These are phyloP conservation scores for Leptodactylus fallax DNA, from an alignment of 2,797 vertebrate genomes.

Conservation along the genomic window DNA sequence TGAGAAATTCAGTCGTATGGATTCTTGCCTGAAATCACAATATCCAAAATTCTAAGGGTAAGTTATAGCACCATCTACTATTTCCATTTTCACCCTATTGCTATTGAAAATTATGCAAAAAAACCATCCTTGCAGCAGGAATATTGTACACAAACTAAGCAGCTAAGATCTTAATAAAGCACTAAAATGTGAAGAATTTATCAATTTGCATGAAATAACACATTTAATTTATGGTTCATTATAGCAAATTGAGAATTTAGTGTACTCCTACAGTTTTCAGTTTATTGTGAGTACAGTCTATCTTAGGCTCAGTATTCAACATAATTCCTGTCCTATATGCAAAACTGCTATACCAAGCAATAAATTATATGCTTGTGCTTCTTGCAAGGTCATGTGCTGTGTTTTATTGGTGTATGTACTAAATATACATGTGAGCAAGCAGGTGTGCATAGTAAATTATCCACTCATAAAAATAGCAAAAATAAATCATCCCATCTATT, in stretches of 20 bases:
- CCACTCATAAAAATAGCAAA: conserved; percentile 30
- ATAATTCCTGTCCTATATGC: neutral
- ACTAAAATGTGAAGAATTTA: neutral
- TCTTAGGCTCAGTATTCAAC: neutral
- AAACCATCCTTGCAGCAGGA: neutral
- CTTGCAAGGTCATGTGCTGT: conserved; percentile 15
- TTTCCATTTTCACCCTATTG: neutral
- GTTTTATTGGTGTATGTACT: conserved; percentile 23
- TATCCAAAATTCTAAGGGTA: no score
- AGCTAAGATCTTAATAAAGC: neutral
- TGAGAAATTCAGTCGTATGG: no score
- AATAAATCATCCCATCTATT: conserved; percentile 16
- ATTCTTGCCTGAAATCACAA: no score
- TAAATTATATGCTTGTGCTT: conserved; percentile 12
- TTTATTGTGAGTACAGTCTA: neutral
- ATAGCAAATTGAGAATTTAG: neutral
- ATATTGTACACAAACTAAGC: neutral
- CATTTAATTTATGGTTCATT: neutral
- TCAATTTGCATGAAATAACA: neutral
- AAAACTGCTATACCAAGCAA: conserved; percentile 9
- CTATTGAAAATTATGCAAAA: neutral
- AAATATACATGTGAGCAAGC: conserved; percentile 21
- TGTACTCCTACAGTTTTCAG: neutral
- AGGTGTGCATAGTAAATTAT: conserved; percentile 25
- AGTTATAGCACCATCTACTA: no score